Percentiles rank a stretch among this genome's conserved stretches.
phyloP scores from a whole-genome alignment of 2,113 vertebrate genomes.

The Orientallactaga bullata region DNA sequence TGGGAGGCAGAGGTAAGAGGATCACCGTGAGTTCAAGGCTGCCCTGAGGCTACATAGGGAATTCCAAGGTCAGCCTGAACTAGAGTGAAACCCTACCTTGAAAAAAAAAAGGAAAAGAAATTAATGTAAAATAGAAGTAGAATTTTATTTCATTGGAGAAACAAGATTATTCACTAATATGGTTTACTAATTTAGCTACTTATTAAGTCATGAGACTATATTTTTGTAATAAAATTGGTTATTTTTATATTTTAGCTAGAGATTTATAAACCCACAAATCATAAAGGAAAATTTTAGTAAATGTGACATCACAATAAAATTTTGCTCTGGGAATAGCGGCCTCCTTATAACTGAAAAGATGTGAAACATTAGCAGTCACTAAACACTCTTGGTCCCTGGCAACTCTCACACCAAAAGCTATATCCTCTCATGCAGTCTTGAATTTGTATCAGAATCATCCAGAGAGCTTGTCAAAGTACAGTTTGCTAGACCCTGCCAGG shows the following conservation, averaged over 20 bases:
- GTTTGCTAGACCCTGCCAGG: neutral
- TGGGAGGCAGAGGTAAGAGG: no score
- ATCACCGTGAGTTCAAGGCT: no score
- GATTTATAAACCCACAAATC: conserved; percentile 7
- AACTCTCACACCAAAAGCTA: neutral
- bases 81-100: no score
- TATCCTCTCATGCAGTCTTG: neutral
- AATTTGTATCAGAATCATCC: neutral
- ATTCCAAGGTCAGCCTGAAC: no score
- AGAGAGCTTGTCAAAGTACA: neutral
- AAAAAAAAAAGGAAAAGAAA: no score
- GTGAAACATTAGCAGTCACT: neutral
- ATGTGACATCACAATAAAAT: conserved; percentile 24
- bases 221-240: conserved; percentile 18
- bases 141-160: conserved; percentile 23
- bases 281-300: conserved; percentile 4
- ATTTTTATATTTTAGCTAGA: neutral
- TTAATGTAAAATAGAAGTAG: neutral
- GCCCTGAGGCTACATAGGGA: no score
- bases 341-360: neutral
- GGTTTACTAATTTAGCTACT: neutral
- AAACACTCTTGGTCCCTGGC: neutral
- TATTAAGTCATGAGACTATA: neutral
- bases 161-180: neutral
- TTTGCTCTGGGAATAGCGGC: neutral